Percentiles rank a stretch among this genome's conserved stretches.
Evolutionary conservation across 2,113 vertebrate genomes (phyloP).

Genomic region (Varanus komodoensis): DNA sequence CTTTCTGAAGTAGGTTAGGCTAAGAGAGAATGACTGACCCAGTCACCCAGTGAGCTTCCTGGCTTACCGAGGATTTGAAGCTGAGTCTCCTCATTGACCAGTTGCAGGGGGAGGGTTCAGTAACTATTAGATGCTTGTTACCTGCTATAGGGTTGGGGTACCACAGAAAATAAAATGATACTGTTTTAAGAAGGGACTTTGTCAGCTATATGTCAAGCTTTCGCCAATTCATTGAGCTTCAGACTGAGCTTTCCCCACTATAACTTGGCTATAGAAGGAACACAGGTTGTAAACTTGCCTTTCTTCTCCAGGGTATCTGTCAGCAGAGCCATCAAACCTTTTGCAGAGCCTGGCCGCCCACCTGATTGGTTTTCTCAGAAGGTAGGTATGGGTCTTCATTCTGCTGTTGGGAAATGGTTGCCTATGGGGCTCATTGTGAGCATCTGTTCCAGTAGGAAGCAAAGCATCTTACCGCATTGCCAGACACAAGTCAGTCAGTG

Average conservation of each 20-base stretch:
- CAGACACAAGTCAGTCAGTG: neutral
- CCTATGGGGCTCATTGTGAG: neutral
- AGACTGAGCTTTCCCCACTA: neutral
- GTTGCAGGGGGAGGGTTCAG: neutral
- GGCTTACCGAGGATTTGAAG: neutral
- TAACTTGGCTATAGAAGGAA: neutral
- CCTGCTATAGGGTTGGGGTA: neutral
- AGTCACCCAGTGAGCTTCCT: neutral
- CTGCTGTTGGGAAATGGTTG: neutral
- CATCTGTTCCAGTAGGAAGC: neutral
- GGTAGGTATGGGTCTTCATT: slow-evolving; percentile 72
- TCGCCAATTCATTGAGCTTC: neutral
- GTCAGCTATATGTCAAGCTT: neutral
- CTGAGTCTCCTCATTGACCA: neutral
- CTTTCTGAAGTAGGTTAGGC: neutral
- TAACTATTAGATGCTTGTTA: neutral
- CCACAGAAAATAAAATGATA: neutral
- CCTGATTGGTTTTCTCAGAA: slow-evolving; percentile 99
- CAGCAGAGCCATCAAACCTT: slow-evolving; percentile 98
- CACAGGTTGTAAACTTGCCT: neutral
- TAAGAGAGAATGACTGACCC: neutral
- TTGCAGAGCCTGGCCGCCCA: slow-evolving; percentile 94
- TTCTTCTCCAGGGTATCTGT: slow-evolving; percentile 90
- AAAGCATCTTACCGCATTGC: neutral
- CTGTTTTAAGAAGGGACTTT: neutral